Base-by-base conservation (phyloP, 2,113 vertebrate species). In the Platysternon megacephalum region DNA sequence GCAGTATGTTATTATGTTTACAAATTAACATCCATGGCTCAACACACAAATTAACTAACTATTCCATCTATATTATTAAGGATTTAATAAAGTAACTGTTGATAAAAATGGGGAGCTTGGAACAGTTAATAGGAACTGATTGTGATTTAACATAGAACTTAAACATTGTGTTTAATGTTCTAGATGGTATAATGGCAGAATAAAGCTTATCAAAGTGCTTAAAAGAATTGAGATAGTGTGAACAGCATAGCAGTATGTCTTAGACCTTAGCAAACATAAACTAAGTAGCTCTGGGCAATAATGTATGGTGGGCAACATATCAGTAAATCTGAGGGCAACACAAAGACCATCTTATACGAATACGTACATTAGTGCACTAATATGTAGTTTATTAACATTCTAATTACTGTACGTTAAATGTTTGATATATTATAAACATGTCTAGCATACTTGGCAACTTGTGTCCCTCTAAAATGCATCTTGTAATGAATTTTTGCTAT, bases 1-100 rank as follows among this genome's bases (percentile, higher is more conserved):
- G 98, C 98, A 98, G 98, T 98, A 98, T 98, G 98, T 98, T 98
- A 98, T 98, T 98, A 98, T 98, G 98, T 98, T 98, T 98, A 98
- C 98, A 98, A 98, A 98, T 98, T 98, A 98, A 98, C 98, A 98
- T 98, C 98, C 98, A 98, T 98, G 98, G 98, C 98, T 98, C 98
- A 98, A 98, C 98, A 98, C 98, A 98, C 98, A 98, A 98, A 98
- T 98, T 98, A 98, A 98, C 98, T 98, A 98, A 98, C 98, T 98
- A 98, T 98, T 98, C 98, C 98, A 98, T 98, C 98, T 98, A 97
- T 98, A 98, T 98, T 98, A 98, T 98, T 98, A 98, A 98, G 98
- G 98, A 98, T 98, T 98, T 98, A 98, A 98, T 98, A 98, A 98
- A 98, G 98, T 98, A 98, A 98, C 97, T 97, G 97, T 98, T 98